Conservation (phyloP, 2,888 invertebrate species). For the Oxystoma pomonae region DNA sequence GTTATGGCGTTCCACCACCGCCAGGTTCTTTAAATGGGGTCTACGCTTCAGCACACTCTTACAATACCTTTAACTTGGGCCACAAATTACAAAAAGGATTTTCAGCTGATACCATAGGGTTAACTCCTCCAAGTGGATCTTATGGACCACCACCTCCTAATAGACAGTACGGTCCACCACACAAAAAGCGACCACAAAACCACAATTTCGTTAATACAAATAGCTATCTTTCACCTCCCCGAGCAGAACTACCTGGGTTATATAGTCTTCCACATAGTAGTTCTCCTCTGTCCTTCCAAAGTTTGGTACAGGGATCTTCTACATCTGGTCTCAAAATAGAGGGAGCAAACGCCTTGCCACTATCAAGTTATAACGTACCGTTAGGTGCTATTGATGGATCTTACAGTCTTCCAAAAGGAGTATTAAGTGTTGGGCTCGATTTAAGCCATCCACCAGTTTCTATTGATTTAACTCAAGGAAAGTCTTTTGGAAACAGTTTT, state of each 20-base stretch:
- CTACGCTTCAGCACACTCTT: conserved; percentile 42
- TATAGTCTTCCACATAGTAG: conserved; percentile 53
- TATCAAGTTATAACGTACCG: conserved; percentile 52
- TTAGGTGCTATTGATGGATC: conserved; percentile 52
- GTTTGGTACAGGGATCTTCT: conserved; percentile 35
- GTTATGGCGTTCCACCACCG: conserved; percentile 41
- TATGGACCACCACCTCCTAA: conserved; percentile 54
- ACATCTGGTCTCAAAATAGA: conserved; percentile 31
- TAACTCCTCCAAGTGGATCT: conserved; percentile 57
- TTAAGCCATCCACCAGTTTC: conserved; percentile 34
- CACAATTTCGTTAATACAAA: neutral
- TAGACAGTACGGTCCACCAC: neutral
- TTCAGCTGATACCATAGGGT: conserved; percentile 42
- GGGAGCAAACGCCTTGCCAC: conserved; percentile 40
- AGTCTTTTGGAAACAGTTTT: conserved; percentile 21
- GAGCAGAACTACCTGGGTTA: conserved; percentile 48
- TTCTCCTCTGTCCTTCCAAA: conserved; percentile 52
- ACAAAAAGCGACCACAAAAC: neutral
- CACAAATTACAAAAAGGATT: conserved; percentile 26
- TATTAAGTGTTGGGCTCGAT: conserved; percentile 32
- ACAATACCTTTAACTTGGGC: conserved; percentile 37
- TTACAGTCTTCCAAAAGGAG: conserved; percentile 46
- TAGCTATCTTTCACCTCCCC: neutral
- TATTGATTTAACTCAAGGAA: conserved; percentile 34
- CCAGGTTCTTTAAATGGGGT: conserved; percentile 43